Evolutionary conservation across 2,113 vertebrate genomes (phyloP).

Genomic region (Amia ocellicauda): DNA sequence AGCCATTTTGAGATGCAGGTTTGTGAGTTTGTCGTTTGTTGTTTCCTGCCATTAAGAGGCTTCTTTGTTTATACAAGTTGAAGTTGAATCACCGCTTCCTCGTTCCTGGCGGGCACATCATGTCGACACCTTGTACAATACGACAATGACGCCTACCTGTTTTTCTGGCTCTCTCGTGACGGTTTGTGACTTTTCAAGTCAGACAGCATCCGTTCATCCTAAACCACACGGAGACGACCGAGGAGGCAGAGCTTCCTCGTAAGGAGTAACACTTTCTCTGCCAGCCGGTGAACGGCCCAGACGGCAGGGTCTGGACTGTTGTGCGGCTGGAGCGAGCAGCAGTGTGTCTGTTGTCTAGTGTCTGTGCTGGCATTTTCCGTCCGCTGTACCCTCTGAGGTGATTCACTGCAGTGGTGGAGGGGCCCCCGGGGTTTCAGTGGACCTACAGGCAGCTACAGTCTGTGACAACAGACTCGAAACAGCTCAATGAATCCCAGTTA

Average conservation of each 20-base stretch:
- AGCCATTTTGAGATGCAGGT: no score
- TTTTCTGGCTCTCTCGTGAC: constrained; percentile 39
- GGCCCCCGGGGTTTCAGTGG: constrained; percentile 22
- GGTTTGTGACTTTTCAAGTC: constrained; percentile 51
- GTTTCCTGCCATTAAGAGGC: no score
- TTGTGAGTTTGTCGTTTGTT: no score
- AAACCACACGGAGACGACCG: constrained; percentile 5
- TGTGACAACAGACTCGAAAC: constrained; percentile 19
- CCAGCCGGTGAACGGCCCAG: neutral
- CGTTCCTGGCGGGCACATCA: neutral
- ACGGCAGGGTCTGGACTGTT: neutral
- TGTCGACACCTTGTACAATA: neutral
- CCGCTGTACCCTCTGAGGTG: no score
- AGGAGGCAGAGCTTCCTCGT: no score
- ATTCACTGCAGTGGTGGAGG: no score
- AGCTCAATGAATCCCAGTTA: no score
- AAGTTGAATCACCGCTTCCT: neutral
- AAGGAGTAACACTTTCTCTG: neutral
- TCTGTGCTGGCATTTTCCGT: neutral
- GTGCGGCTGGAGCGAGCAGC: neutral
- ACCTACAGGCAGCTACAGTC: no score
- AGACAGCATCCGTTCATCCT: constrained; percentile 24
- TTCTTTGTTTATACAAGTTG: neutral
- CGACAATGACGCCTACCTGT: constrained; percentile 26
- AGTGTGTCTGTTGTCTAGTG: constrained; percentile 8